Base-by-base conservation (phyloP, 2,113 vertebrate genomes). In the Thalassoma bifasciatum region DNA sequence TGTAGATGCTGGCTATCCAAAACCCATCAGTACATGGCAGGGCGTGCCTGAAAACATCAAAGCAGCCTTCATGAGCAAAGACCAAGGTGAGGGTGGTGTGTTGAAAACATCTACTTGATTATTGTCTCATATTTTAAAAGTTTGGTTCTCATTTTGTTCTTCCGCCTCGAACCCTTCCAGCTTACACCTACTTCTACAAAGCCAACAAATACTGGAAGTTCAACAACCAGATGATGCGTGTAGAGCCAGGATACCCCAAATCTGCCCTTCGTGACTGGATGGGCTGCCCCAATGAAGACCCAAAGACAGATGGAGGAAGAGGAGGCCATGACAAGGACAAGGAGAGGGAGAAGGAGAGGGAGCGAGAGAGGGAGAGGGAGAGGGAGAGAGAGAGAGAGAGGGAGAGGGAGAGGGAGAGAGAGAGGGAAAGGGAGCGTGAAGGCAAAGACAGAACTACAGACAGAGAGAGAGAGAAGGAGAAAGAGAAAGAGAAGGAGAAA, bases 191-290 rank as follows among this genome's bases (percentile, higher is more conserved):
- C 89, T 98, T 98, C 91, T 96, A 96, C 91, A 98, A 97, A 91
- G 95, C 93, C 60, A 96, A 96, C 81, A 96, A 95, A 67, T 98
- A 98, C 88, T 98, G 96, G 96, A 97, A 97, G 84, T 98, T 96
- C 87, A 96, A 96, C 89, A 98, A 96, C 86, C 95, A 97, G 90
- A 90, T 95, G 86, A 91, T 97, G 90, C 94, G 94, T 9, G 96
- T 97, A 26, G 96, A 97, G 78, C 94, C 96, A 0, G 96, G 96
- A 47, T 97, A 95, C 83, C 96, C 96, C 73, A 97, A 96, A 74
- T 97, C 96, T 0, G 95, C 94, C 2, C 89, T 98, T 12, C 90
- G 92, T 49, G 96, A 97, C 86, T 97, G 95, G 95, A 93, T 97
- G 93, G 93, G 95, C 76, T 98, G 96, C 77, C 90, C 93, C 0